Evolutionary conservation across 2,113 vertebrate genomes (phyloP).

Genomic region (Chloropsis hardwickii): DNA sequence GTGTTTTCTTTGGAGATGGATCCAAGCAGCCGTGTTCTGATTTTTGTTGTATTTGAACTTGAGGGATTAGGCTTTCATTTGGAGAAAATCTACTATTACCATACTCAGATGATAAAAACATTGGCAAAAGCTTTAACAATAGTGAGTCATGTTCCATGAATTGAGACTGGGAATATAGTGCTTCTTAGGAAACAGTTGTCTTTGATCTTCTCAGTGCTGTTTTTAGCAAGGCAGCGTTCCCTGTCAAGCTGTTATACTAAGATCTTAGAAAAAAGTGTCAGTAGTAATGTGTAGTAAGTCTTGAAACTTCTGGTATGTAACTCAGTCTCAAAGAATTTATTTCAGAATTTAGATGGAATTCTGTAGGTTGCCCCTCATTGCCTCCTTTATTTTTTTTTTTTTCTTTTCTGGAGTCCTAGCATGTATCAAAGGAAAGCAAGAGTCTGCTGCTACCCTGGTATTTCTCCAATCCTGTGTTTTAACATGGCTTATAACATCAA

Average conservation of each 20-base stretch:
- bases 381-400: neutral
- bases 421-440: neutral
- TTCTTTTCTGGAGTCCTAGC: neutral
- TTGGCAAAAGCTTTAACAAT: slow-evolving; percentile 48
- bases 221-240: neutral
- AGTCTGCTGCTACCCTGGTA: neutral
- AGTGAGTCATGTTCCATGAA: slow-evolving; percentile 43
- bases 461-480: neutral
- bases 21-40: neutral
- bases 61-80: slow-evolving; percentile 18
- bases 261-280: neutral
- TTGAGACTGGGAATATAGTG: neutral
- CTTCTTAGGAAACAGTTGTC: slow-evolving; percentile 29
- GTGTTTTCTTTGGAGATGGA: slow-evolving; percentile 56
- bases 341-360: neutral
- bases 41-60: slow-evolving; percentile 38
- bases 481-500: neutral
- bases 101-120: slow-evolving; percentile 23
- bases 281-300: neutral
- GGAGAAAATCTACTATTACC: neutral
- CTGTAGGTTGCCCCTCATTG: neutral
- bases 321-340: neutral
- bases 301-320: neutral
- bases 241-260: neutral
- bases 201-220: slow-evolving; percentile 38